These are phyloP conservation scores for Hoplostethus mediterraneus DNA, from an alignment of 2,797 vertebrate species.

Conservation along the genomic window DNA sequence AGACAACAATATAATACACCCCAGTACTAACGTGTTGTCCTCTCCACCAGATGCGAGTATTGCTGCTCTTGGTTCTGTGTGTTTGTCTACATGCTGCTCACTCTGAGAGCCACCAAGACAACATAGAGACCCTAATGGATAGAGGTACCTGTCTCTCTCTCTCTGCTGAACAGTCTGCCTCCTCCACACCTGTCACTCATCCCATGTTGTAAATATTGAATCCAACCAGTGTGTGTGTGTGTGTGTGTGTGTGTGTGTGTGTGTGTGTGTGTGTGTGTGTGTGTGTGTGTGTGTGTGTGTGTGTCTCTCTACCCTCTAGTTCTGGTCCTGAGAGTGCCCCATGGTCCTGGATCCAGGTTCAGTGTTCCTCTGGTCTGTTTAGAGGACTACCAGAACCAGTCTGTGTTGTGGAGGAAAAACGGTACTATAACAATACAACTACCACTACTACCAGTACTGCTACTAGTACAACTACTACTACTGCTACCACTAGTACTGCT, in stretches of 20 bases:
- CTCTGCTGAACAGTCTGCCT: neutral
- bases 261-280: neutral
- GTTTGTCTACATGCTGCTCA: constrained; percentile 13
- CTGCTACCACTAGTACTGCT: neutral
- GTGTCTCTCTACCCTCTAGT: constrained; percentile 59
- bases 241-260: neutral
- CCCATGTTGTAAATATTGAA: constrained; percentile 10
- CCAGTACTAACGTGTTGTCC: neutral
- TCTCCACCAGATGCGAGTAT: constrained; percentile 64
- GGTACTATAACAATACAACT: constrained; percentile 39
- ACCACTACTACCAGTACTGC: neutral
- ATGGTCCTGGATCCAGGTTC: neutral
- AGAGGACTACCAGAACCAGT: constrained; percentile 49
- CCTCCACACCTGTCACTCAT: neutral
- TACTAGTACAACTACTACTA: neutral
- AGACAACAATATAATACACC: neutral
- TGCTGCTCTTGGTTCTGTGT: constrained; percentile 51
- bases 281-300: neutral
- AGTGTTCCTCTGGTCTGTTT: constrained; percentile 75
- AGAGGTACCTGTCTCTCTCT: constrained; percentile 56
- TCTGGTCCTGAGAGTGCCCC: constrained; percentile 72
- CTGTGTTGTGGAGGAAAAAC: constrained; percentile 79
- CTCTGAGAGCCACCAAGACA: constrained; percentile 8
- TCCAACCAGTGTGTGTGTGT: neutral
- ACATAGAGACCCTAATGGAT: constrained; percentile 58